These are phyloP conservation scores for Trigoniulus corallinus DNA, from an alignment of 1,140 invertebrate genomes.

Conservation along the genomic window DNA sequence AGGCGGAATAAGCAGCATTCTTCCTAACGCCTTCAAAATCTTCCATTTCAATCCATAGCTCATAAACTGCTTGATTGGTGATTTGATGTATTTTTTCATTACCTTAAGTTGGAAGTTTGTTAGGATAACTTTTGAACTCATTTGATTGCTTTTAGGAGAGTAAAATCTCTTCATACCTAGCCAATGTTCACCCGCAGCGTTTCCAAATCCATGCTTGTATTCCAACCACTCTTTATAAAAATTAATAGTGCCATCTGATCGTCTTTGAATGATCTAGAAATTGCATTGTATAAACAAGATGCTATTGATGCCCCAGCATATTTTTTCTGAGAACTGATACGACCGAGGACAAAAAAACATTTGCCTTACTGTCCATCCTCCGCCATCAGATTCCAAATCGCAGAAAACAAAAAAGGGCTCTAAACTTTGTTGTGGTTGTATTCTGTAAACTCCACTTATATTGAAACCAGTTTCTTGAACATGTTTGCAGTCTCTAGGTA, in stretches of 20 bases:
- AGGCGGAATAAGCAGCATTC: slow-evolving; percentile 41
- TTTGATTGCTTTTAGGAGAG: background rate
- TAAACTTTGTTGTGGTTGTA: slow-evolving; percentile 18
- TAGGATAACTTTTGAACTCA: background rate
- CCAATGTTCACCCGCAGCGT: slow-evolving; percentile 43
- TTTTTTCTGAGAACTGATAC: background rate
- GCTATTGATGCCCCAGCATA: background rate
- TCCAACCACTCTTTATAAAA: slow-evolving; percentile 45
- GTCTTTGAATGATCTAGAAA: slow-evolving; percentile 43
- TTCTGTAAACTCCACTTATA: slow-evolving; percentile 25
- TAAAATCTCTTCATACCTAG: slow-evolving; percentile 24
- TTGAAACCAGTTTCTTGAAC: slow-evolving; percentile 14
- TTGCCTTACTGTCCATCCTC: slow-evolving; percentile 45
- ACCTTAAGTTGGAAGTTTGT: background rate
- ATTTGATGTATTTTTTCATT: slow-evolving; percentile 38
- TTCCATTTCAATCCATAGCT: slow-evolving; percentile 43
- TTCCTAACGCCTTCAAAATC: slow-evolving; percentile 32
- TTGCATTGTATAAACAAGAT: too few relatives aligned
- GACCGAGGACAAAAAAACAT: too few relatives aligned
- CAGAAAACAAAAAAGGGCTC: slow-evolving; percentile 41
- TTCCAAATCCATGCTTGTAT: slow-evolving; percentile 47
- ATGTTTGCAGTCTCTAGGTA: slow-evolving; percentile 21
- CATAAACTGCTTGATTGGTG: slow-evolving; percentile 38
- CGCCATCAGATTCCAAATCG: slow-evolving; percentile 34
- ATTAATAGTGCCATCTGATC: slow-evolving; percentile 40